Evolutionary conservation across 2,113 vertebrate genomes (phyloP).

Genomic region (Manacus vitellinus): DNA sequence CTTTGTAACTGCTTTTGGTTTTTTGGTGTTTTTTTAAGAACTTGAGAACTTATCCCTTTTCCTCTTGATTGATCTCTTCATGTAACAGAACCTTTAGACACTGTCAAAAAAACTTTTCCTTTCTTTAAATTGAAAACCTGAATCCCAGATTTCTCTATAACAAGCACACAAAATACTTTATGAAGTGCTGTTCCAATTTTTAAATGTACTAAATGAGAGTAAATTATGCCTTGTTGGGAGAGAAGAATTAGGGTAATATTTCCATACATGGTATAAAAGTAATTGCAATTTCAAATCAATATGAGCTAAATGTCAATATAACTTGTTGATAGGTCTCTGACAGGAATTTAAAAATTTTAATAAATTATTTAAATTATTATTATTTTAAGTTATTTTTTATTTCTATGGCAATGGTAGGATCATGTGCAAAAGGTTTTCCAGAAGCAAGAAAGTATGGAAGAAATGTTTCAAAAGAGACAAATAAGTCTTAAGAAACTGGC

Average conservation of each 20-base stretch:
- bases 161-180: background rate
- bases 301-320: background rate
- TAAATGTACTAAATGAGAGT: background rate
- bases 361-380: background rate
- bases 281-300: background rate
- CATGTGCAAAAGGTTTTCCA: constrained; percentile 91
- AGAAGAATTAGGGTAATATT: background rate
- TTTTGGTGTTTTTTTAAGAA: background rate
- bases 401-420: constrained; percentile 72
- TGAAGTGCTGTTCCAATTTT: background rate
- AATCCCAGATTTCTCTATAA: background rate
- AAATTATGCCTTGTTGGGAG: background rate
- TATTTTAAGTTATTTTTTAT: background rate
- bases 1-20: background rate
- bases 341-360: background rate
- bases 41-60: background rate
- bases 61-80: background rate
- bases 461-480: constrained; percentile 95
- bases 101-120: background rate
- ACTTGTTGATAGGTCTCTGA: background rate
- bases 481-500: constrained; percentile 95
- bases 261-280: background rate
- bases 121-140: background rate
- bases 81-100: background rate
- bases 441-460: constrained; percentile 91